A percentile compares a stretch with the other conserved stretches of the same genome.
Conservation (phyloP, 2,797 vertebrate species). For the Chaetophractus vellerosus region DNA sequence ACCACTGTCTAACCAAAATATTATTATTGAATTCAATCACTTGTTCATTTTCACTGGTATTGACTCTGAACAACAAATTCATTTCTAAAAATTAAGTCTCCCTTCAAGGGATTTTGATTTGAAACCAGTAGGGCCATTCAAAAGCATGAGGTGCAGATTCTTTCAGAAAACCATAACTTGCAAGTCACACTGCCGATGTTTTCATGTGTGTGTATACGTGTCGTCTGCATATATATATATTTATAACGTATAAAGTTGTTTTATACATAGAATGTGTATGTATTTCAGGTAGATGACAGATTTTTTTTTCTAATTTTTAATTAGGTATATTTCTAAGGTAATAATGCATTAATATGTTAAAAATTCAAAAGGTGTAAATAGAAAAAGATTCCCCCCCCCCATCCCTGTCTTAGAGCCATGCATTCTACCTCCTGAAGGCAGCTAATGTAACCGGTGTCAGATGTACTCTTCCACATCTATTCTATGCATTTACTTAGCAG, state of each 20-base stretch:
- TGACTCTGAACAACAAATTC: slow-evolving; percentile 14
- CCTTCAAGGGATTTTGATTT: slow-evolving; percentile 54
- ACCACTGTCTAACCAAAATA: slow-evolving; percentile 24
- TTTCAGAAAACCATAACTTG: not conserved
- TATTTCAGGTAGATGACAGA: not conserved
- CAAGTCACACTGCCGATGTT: not conserved
- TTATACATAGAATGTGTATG: too few species aligned
- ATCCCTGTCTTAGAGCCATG: not conserved
- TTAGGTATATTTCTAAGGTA: slow-evolving; percentile 18
- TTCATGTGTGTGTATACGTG: not conserved
- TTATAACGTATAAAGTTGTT: not conserved
- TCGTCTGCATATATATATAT: not conserved
- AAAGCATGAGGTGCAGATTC: not conserved
- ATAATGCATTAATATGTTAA: not conserved
- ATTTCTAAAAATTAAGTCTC: slow-evolving; percentile 56
- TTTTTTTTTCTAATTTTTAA: slow-evolving; percentile 40
- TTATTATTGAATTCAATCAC: not conserved
- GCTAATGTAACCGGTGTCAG: accelerated
- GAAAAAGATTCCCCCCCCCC: not conserved
- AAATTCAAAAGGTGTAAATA: not conserved
- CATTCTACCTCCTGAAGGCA: not conserved
- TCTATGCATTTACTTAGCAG: not conserved
- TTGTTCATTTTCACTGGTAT: not conserved
- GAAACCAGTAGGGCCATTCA: not conserved
- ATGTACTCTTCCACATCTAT: not conserved